A percentile compares a stretch with the other conserved stretches of the same genome.
Conservation (phyloP, 53 echinoderm and acorn worm species). For the Apostichopus leukothele region DNA sequence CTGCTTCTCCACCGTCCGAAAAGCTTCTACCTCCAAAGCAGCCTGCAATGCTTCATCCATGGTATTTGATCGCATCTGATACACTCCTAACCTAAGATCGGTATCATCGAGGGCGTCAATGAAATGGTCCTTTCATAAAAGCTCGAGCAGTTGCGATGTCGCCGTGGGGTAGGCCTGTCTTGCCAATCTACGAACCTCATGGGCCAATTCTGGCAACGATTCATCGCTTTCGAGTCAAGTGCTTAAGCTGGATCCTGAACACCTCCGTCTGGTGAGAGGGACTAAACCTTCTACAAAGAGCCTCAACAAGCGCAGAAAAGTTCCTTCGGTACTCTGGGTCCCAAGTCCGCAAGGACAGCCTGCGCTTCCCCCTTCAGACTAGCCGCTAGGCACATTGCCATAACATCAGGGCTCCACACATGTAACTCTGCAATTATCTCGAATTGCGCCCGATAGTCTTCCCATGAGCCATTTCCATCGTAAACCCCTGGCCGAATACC, state of each 20-base stretch:
- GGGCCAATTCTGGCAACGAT: slow-evolving; percentile 11
- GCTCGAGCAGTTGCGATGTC: background rate
- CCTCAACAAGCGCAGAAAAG: background rate
- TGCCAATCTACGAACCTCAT: slow-evolving; percentile 13
- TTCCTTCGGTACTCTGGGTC: background rate
- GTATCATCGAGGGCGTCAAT: slow-evolving; percentile 10
- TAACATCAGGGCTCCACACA: background rate
- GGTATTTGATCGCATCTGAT: slow-evolving; percentile 10
- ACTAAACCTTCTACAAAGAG: background rate
- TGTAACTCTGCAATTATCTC: slow-evolving; percentile 4
- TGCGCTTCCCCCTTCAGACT: slow-evolving; percentile 1
- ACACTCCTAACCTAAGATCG: slow-evolving; percentile 12
- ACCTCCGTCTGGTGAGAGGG: slow-evolving; percentile 39
- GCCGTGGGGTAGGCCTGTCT: slow-evolving; percentile 27
- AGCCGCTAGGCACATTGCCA: slow-evolving; percentile 3
- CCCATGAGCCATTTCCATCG: slow-evolving; percentile 14
- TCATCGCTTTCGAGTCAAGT: slow-evolving; percentile 1
- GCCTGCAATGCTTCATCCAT: slow-evolving; percentile 1
- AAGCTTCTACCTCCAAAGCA: slow-evolving; percentile 15
- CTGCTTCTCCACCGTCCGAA: slow-evolving; percentile 15
- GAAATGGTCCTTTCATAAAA: slow-evolving; percentile 7
- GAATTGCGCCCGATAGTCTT: background rate
- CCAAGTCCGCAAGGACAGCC: background rate
- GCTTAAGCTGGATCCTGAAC: slow-evolving; percentile 22
- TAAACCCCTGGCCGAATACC: background rate